Conservation (phyloP, 1,140 invertebrate genomes). For the Schlechtendalia chinensis region DNA sequence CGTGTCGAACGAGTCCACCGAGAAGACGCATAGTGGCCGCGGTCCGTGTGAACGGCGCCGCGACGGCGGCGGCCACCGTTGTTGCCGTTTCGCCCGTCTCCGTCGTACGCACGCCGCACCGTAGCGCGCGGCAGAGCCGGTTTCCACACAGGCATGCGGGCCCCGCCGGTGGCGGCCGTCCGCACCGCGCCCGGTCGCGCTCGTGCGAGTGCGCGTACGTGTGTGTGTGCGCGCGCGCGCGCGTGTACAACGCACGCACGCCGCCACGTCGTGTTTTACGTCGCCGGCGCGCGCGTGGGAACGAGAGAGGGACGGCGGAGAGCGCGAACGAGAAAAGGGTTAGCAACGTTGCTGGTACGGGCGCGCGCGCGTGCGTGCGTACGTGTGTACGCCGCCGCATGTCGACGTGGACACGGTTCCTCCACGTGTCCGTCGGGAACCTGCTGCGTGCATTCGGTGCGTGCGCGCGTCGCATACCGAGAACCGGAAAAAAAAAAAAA, state of each 20-base stretch:
- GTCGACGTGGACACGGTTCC: not conserved
- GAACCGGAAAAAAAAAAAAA: too few relatives aligned
- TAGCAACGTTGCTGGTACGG: too few relatives aligned
- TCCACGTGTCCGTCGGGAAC: conserved; percentile 30
- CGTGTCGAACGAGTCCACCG: too few relatives aligned
- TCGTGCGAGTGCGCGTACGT: too few relatives aligned
- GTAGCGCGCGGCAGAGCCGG: conserved; percentile 12
- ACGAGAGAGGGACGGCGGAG: too few relatives aligned
- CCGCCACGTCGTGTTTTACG: too few relatives aligned
- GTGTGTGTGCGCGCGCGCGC: not conserved
- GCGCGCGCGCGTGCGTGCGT: not conserved
- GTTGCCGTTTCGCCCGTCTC: not conserved
- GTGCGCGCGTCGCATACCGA: too few relatives aligned
- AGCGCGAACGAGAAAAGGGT: too few relatives aligned
- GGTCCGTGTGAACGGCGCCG: conserved; percentile 37
- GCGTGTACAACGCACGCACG: too few relatives aligned
- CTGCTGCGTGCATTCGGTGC: too few relatives aligned
- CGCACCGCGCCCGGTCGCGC: not conserved
- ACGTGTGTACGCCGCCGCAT: not conserved
- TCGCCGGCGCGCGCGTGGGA: too few relatives aligned
- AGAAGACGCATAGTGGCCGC: too few relatives aligned
- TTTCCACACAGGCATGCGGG: conserved; percentile 36
- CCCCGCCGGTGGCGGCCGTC: conserved; percentile 9
- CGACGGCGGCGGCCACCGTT: conserved; percentile 11
- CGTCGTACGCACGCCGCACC: not conserved